Evolutionary conservation across 2,797 vertebrate genomes (phyloP).

Genomic region (Pelobates cultripes): DNA sequence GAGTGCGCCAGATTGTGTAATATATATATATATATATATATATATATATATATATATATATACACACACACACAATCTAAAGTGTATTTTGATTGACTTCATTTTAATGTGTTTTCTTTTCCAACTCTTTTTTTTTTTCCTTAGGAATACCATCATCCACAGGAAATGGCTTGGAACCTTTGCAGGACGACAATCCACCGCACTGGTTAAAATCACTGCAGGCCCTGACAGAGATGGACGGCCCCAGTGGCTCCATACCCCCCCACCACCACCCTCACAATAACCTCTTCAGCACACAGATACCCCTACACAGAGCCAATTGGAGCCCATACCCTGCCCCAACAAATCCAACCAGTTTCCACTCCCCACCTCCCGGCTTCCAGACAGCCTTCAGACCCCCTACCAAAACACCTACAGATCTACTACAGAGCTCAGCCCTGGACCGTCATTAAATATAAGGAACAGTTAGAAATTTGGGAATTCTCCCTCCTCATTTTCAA

Average conservation of each 20-base stretch:
- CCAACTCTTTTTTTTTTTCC: not conserved
- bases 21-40: too few relatives aligned
- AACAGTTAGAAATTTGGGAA: slow-evolving; percentile 74
- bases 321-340: slow-evolving; percentile 93
- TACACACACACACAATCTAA: too few relatives aligned
- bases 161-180: slow-evolving; percentile 95
- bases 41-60: too few relatives aligned
- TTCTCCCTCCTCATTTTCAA: slow-evolving; percentile 58
- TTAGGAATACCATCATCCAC: slow-evolving; percentile 91
- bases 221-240: slow-evolving; percentile 97
- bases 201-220: slow-evolving; percentile 99
- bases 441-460: slow-evolving; percentile 92
- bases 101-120: not conserved
- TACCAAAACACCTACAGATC: slow-evolving; percentile 96
- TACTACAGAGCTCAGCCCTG: slow-evolving; percentile 97
- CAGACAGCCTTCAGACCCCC: slow-evolving; percentile 98
- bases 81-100: too few relatives aligned
- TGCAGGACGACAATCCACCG: slow-evolving; percentile 98
- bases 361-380: slow-evolving; percentile 97
- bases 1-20: too few relatives aligned
- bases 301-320: slow-evolving; percentile 94
- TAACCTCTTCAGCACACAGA: slow-evolving; percentile 89
- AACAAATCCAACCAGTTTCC: slow-evolving; percentile 90
- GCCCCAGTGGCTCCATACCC: slow-evolving; percentile 81
- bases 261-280: slow-evolving; percentile 80